A percentile compares a stretch with the other conserved stretches of the same genome.
Conservation (phyloP, 2,888 invertebrate species). For the Epicampocera succincta region DNA sequence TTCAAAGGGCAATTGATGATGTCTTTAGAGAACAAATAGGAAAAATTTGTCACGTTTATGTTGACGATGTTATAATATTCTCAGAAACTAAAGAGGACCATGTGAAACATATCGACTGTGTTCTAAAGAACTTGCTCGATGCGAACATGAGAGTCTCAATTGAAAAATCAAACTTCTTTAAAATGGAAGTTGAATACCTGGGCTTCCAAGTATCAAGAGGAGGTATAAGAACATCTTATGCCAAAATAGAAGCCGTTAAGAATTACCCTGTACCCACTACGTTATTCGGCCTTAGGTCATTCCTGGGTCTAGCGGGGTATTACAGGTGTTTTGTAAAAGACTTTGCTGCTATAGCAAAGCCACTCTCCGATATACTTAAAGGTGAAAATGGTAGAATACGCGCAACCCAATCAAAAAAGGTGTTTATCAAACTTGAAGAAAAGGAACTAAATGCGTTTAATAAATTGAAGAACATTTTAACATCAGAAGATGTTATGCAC, state of each 20-base stretch:
- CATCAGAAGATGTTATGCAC: slow-evolving; percentile 6
- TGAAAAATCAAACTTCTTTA: background rate
- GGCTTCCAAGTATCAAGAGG: no score
- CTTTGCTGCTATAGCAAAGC: background rate
- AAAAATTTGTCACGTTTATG: no score
- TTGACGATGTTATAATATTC: no score
- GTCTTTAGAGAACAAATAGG: no score
- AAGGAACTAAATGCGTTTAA: background rate
- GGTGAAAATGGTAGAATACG: slow-evolving; percentile 2
- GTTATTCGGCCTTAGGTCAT: no score
- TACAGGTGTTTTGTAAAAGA: no score
- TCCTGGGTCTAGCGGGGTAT: no score
- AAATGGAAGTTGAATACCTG: no score
- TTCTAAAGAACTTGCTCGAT: background rate
- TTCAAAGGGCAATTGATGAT: no score
- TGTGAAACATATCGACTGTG: background rate
- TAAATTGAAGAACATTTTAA: background rate
- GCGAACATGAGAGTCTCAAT: background rate
- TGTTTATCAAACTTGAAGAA: background rate
- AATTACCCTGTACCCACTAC: no score
- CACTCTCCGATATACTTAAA: background rate
- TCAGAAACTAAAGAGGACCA: background rate
- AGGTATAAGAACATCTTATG: no score
- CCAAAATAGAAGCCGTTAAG: background rate
- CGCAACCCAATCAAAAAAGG: background rate